These are phyloP conservation scores for Bagarius yarrelli DNA, from an alignment of 2,113 vertebrate genomes.

Conservation along the genomic window DNA sequence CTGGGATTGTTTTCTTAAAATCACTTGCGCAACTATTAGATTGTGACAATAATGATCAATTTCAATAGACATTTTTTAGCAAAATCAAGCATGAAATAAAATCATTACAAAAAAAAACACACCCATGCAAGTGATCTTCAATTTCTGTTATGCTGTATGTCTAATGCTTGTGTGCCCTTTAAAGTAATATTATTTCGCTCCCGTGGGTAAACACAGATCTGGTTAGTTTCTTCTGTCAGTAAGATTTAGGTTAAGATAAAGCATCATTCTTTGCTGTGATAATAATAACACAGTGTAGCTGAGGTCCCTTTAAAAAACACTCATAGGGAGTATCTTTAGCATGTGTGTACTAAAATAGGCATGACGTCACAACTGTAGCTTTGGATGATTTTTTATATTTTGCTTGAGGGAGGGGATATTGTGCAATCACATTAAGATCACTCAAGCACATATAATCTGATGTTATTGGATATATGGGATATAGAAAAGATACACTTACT, in stretches of 20 bases:
- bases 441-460: background rate
- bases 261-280: background rate
- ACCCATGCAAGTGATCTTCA: too few relatives aligned
- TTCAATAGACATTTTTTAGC: background rate
- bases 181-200: background rate
- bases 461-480: background rate
- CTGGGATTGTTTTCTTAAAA: background rate
- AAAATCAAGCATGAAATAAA: background rate
- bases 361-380: slow-evolving; percentile 20
- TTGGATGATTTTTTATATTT: slow-evolving; percentile 29
- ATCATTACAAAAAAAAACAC: background rate
- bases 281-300: slow-evolving; percentile 26
- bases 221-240: background rate
- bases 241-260: slow-evolving; percentile 4
- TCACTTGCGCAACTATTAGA: background rate
- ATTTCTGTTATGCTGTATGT: too few relatives aligned
- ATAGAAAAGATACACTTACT: slow-evolving; percentile 71
- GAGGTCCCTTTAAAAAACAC: slow-evolving; percentile 17
- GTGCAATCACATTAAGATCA: slow-evolving; percentile 15
- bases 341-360: slow-evolving; percentile 25
- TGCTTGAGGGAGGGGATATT: background rate
- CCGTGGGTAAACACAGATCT: background rate
- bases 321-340: slow-evolving; percentile 15
- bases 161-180: too few relatives aligned
- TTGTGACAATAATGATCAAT: background rate